A percentile compares a stretch with the other conserved stretches of the same genome.
phyloP scores from a whole-genome alignment of 2,797 vertebrate genomes.

The Eleutherodactylus coqui region DNA sequence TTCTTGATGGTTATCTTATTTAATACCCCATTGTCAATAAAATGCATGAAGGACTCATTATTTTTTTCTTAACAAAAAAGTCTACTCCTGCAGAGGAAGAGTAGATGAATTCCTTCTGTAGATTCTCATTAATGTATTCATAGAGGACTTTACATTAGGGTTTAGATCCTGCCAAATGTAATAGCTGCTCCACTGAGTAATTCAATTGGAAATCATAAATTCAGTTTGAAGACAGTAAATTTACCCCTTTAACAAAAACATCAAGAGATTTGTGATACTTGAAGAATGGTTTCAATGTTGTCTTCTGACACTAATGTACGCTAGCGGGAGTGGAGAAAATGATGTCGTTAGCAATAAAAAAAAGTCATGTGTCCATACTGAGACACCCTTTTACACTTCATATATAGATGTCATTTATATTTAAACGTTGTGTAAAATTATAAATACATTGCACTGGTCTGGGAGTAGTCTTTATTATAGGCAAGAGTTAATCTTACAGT shows the following conservation, averaged over 20 bases:
- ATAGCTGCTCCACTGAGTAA: conserved; percentile 11
- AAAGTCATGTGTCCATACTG: not conserved
- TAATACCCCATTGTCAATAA: conserved; percentile 8
- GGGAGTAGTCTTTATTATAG: not conserved
- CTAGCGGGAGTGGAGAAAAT: not conserved
- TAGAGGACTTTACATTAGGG: not conserved
- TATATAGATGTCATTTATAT: not conserved
- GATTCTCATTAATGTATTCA: conserved; percentile 17
- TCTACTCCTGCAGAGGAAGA: not conserved
- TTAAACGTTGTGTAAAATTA: not conserved
- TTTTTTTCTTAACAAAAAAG: not conserved
- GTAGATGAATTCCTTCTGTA: conserved; percentile 5
- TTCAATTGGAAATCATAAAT: conserved; percentile 19
- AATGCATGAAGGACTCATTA: not conserved
- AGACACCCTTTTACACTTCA: not conserved
- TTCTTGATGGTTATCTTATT: conserved; percentile 14
- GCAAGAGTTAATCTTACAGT: not conserved
- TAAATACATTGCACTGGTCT: not conserved
- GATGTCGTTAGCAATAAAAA: not conserved
- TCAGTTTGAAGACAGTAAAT: not conserved
- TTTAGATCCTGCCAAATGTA: conserved; percentile 16
- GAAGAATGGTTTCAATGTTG: not conserved
- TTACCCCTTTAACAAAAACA: conserved; percentile 11
- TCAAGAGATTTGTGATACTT: conserved; percentile 14
- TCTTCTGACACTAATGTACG: not conserved